Evolutionary conservation across 2,797 vertebrate genomes (phyloP).

Genomic region (Staurois parvus): DNA sequence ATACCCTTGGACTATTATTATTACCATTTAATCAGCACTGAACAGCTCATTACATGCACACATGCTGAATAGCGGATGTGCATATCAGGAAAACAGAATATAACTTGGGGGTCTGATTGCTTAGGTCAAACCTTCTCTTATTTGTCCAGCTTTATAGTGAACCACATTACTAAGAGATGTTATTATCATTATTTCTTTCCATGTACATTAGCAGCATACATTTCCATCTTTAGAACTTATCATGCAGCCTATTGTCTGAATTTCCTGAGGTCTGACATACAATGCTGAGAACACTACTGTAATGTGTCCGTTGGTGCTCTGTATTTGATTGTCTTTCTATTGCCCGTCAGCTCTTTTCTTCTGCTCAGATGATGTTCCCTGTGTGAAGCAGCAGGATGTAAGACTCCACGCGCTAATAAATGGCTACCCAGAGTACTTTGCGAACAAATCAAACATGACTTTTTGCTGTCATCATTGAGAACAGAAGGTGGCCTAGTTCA

Average conservation of each 20-base stretch:
- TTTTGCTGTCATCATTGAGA: slow-evolving; percentile 26
- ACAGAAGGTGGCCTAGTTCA: slow-evolving; percentile 18
- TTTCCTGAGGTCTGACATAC: not conserved
- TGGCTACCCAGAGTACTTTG: slow-evolving; percentile 28
- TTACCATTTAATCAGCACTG: no score
- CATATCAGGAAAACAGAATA: no score
- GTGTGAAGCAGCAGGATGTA: slow-evolving; percentile 38
- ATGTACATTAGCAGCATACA: not conserved
- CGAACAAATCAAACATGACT: slow-evolving; percentile 30
- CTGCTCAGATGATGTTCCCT: slow-evolving; percentile 20
- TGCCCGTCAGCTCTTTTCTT: slow-evolving; percentile 20
- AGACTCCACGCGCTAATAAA: slow-evolving; percentile 30
- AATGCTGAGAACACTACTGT: not conserved
- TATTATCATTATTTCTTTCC: not conserved
- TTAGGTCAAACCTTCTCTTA: not conserved
- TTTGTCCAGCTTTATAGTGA: not conserved
- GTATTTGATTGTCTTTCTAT: not conserved
- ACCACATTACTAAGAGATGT: not conserved
- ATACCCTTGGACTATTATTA: no score
- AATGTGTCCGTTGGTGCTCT: slow-evolving; percentile 6
- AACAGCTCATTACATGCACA: no score
- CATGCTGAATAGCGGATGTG: no score
- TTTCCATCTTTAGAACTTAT: slow-evolving; percentile 4
- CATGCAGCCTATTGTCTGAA: not conserved
- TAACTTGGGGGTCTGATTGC: not conserved